Conservation (phyloP, 35 echinoderm and acorn worm species). For the Patiria miniata region DNA sequence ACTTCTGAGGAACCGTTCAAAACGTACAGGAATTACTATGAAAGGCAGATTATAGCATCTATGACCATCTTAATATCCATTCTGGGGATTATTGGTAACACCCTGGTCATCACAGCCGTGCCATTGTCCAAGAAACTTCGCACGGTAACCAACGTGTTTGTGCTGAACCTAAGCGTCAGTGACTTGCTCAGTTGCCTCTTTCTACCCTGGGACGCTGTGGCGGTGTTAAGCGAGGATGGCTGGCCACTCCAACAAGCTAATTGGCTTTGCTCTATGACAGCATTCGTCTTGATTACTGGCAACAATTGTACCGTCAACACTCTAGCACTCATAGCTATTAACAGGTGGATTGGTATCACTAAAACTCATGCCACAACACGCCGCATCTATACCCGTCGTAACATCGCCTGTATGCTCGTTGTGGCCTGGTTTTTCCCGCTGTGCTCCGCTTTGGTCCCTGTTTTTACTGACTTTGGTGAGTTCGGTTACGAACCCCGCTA, state of each 20-base stretch:
- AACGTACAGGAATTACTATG: background rate
- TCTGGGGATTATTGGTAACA: constrained; percentile 37
- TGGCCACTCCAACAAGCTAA: constrained; percentile 43
- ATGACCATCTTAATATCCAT: background rate
- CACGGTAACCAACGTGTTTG: constrained; percentile 43
- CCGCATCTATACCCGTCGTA: constrained; percentile 13
- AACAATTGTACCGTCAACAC: constrained; percentile 42
- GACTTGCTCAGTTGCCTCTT: constrained; percentile 31
- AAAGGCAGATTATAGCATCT: background rate
- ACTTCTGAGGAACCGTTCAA: no score
- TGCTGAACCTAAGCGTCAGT: constrained; percentile 40
- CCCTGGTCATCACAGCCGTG: constrained; percentile 25
- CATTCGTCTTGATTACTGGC: constrained; percentile 38
- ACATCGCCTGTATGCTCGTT: background rate
- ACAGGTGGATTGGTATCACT: constrained; percentile 48
- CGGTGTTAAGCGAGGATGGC: background rate
- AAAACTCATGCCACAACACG: background rate
- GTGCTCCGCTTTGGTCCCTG: background rate
- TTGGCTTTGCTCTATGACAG: constrained; percentile 62
- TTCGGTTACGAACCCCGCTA: background rate
- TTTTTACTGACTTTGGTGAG: background rate
- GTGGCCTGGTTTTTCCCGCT: no score
- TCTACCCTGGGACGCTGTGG: constrained; percentile 36
- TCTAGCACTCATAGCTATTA: constrained; percentile 44
- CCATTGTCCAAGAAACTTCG: constrained; percentile 9